A percentile compares a stretch with the other conserved stretches of the same genome.
phyloP scores from a whole-genome alignment of 2,113 vertebrate species.

The Urocitellus parryii region DNA sequence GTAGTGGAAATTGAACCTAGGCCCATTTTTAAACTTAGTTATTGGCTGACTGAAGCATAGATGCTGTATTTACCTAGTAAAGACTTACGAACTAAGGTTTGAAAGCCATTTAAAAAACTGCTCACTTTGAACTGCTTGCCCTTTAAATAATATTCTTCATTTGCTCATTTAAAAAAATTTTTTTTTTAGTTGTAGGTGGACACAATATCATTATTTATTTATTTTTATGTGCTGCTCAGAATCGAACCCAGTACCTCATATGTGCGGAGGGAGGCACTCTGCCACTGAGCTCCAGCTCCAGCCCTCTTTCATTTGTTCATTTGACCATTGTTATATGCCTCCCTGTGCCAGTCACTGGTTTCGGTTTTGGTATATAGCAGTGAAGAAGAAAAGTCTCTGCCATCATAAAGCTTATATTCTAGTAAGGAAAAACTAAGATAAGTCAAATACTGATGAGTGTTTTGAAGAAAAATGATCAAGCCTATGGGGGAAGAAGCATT shows the following conservation, averaged over 20 bases:
- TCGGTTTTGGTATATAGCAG: neutral
- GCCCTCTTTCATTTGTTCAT: neutral
- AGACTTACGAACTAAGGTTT: constrained; percentile 26
- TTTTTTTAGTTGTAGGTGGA: too few relatives aligned
- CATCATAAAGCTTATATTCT: neutral
- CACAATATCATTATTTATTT: too few relatives aligned
- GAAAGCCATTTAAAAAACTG: constrained; percentile 34
- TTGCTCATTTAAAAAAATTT: too few relatives aligned
- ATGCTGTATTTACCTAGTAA: neutral
- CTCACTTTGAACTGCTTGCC: neutral
- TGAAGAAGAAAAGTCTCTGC: neutral
- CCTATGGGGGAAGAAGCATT: neutral
- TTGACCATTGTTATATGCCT: neutral
- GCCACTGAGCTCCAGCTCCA: too few relatives aligned
- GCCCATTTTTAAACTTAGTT: neutral
- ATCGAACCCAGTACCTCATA: too few relatives aligned
- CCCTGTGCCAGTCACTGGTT: neutral
- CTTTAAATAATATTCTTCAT: neutral
- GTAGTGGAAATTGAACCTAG: neutral
- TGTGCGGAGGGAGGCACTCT: too few relatives aligned
- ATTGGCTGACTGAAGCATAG: neutral
- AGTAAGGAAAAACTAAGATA: neutral
- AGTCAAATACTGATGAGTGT: neutral
- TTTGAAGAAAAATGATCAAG: constrained; percentile 18
- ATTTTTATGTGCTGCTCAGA: too few relatives aligned